These are phyloP conservation scores for Drosophila prostipennis DNA, from an alignment of 2,888 invertebrate genomes.

Conservation along the genomic window DNA sequence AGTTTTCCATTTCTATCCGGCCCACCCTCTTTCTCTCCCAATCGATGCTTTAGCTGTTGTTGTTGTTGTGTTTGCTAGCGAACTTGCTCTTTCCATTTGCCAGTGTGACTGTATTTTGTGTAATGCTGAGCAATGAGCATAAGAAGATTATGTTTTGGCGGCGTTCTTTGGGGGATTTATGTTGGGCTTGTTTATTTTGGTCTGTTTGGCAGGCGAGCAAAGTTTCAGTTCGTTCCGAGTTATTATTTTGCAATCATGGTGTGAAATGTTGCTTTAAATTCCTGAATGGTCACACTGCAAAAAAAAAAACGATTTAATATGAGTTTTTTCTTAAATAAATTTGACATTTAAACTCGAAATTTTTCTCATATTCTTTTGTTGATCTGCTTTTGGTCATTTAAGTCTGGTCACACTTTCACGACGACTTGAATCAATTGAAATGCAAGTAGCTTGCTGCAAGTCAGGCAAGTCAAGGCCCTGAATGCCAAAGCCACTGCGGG, in stretches of 20 bases:
- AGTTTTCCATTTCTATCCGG: constrained; percentile 57
- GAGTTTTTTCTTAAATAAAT: background rate
- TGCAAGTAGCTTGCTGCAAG: constrained; percentile 32
- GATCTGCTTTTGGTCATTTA: background rate
- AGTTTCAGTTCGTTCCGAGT: constrained; percentile 7
- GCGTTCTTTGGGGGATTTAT: constrained; percentile 19
- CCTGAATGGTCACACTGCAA: background rate
- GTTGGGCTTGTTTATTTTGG: constrained; percentile 17
- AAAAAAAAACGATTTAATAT: background rate
- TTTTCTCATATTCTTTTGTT: background rate
- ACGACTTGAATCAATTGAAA: constrained; percentile 25
- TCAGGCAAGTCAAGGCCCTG: constrained; percentile 36
- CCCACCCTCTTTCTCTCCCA: background rate
- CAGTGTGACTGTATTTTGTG: constrained; percentile 32
- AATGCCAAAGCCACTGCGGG: constrained; percentile 37
- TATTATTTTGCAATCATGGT: constrained; percentile 17
- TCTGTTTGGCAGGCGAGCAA: background rate
- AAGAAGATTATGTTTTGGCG: constrained; percentile 33
- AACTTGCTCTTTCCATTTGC: background rate
- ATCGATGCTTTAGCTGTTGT: background rate
- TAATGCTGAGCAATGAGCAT: constrained; percentile 39
- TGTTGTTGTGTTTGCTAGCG: background rate
- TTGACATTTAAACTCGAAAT: background rate
- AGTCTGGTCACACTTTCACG: constrained; percentile 22
- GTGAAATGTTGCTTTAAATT: background rate